A percentile compares a stretch with the other conserved stretches of the same genome.
These are phyloP conservation scores for Oncorhynchus tshawytscha DNA, from an alignment of 2,113 vertebrate species.

Conservation along the genomic window DNA sequence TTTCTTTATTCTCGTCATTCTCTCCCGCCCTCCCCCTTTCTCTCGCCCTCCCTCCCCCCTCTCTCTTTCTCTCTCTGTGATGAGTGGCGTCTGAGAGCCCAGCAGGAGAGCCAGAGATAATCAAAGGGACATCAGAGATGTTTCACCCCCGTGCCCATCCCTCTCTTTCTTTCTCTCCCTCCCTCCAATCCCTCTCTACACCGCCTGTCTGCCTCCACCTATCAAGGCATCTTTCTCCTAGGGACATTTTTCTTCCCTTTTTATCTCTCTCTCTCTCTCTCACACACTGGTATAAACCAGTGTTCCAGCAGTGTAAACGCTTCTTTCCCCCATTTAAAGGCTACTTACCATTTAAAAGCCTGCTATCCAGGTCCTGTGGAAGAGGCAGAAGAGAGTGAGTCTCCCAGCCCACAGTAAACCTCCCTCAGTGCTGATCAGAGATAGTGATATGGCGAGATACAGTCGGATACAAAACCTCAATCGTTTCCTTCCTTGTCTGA, in stretches of 20 bases:
- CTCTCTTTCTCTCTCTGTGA: neutral
- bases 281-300: neutral
- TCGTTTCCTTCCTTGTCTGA: too few relatives aligned
- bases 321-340: too few relatives aligned
- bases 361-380: too few relatives aligned
- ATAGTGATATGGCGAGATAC: too few relatives aligned
- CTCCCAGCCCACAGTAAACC: neutral
- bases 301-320: neutral
- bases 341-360: too few relatives aligned
- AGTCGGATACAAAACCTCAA: too few relatives aligned
- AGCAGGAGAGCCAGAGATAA: neutral
- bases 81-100: neutral
- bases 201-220: neutral
- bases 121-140: neutral
- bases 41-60: slow-evolving; percentile 6
- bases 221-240: neutral
- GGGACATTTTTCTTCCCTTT: neutral
- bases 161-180: neutral
- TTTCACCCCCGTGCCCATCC: neutral
- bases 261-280: slow-evolving; percentile 9
- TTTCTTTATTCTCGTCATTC: neutral
- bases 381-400: too few relatives aligned
- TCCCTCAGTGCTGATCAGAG: slow-evolving; percentile 4
- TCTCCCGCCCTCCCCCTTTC: slow-evolving; percentile 9
- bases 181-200: neutral